Evolutionary conservation across 2,888 invertebrate genomes (phyloP).

Genomic region (Peribatodes rhomboidaria): DNA sequence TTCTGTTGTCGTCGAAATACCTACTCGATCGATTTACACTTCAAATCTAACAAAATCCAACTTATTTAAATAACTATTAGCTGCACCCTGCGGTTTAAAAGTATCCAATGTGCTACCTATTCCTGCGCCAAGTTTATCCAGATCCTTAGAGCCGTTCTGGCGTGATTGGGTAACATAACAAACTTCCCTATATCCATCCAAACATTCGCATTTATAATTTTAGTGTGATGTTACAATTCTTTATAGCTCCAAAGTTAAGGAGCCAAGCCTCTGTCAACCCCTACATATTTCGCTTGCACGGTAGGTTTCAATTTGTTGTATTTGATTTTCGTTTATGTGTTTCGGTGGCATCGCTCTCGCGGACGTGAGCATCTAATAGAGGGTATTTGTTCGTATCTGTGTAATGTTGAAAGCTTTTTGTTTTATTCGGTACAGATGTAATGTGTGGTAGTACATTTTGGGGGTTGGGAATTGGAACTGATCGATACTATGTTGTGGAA

Average conservation of each 20-base stretch:
- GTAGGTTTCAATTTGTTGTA: constrained; percentile 73
- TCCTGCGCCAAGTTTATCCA: no score
- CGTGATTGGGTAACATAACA: no score
- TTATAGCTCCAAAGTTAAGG: background rate
- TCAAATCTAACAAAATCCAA: no score
- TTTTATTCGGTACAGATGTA: constrained; percentile 31
- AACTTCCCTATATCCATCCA: no score
- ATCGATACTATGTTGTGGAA: constrained; percentile 5
- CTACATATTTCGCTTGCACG: constrained; percentile 48
- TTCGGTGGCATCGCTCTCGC: constrained; percentile 42
- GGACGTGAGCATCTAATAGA: constrained; percentile 38
- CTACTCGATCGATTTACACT: no score
- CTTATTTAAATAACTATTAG: no score
- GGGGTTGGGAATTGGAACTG: background rate
- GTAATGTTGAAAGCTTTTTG: constrained; percentile 34
- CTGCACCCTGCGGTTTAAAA: no score
- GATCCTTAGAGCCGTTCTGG: no score
- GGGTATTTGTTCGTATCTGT: constrained; percentile 30
- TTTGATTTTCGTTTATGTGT: constrained; percentile 71
- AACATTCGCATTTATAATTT: no score
- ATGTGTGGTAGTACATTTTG: constrained; percentile 28
- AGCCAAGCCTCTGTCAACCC: constrained; percentile 16
- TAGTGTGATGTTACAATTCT: background rate
- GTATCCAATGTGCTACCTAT: no score
- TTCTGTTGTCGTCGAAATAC: no score